These are phyloP conservation scores for Eubasilissa splendida DNA, from an alignment of 2,888 invertebrate genomes.

Conservation along the genomic window DNA sequence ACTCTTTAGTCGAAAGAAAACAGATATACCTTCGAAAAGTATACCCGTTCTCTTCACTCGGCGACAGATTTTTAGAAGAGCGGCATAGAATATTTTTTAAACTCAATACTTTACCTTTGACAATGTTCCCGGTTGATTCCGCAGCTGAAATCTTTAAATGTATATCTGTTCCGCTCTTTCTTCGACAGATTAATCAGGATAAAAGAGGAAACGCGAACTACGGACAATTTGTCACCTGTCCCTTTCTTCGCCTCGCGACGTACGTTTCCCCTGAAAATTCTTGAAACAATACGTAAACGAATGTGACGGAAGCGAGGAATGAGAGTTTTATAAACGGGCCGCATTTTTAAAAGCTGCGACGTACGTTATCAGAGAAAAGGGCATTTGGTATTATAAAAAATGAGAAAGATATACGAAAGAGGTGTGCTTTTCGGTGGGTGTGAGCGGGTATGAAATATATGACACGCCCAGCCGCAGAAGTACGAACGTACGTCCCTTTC, in stretches of 20 bases:
- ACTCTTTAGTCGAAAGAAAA: neutral
- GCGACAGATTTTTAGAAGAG: conserved; percentile 49
- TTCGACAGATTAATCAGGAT: conserved; percentile 16
- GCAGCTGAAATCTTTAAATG: conserved; percentile 51
- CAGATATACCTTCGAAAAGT: neutral
- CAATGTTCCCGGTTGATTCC: conserved; percentile 46
- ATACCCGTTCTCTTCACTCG: conserved; percentile 30
- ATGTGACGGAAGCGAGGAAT: conserved; percentile 38
- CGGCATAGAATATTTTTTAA: conserved; percentile 49
- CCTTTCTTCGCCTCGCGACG: conserved; percentile 39
- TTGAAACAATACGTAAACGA: conserved; percentile 40
- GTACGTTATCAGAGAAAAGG: conserved; percentile 42
- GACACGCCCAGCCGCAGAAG: conserved; percentile 50
- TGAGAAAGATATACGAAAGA: conserved; percentile 39
- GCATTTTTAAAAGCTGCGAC: conserved; percentile 38
- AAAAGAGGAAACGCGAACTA: conserved; percentile 40
- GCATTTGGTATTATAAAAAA: conserved; percentile 24
- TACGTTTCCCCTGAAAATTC: conserved; percentile 42
- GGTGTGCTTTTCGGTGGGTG: conserved; percentile 50
- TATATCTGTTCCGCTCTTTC: conserved; percentile 50
- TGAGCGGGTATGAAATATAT: conserved; percentile 48
- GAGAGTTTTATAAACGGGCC: conserved; percentile 31
- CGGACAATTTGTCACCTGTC: conserved; percentile 50
- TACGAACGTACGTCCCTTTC: conserved; percentile 28
- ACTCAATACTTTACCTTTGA: conserved; percentile 52